These are phyloP conservation scores for Actenoides hombroni DNA, from an alignment of 2,113 vertebrate genomes.

Conservation along the genomic window DNA sequence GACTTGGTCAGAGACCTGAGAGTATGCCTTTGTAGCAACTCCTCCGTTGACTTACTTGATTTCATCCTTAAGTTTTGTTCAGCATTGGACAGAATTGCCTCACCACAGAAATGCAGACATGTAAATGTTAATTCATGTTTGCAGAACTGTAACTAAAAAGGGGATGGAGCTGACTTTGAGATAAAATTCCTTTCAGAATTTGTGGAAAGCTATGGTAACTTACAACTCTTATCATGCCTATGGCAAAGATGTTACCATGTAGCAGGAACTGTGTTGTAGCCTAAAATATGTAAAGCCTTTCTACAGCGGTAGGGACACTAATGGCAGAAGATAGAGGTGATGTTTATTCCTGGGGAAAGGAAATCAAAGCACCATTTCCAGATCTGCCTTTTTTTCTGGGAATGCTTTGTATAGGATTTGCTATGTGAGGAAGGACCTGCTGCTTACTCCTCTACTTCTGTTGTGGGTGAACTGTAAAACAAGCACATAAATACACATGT, in stretches of 20 bases:
- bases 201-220: background rate
- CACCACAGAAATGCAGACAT: background rate
- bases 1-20: background rate
- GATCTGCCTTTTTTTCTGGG: background rate
- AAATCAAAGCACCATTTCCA: background rate
- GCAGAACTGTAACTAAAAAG: background rate
- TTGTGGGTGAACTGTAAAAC: background rate
- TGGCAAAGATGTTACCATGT: background rate
- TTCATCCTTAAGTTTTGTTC: background rate
- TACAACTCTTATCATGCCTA: rapidly evolving
- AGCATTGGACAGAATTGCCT: background rate
- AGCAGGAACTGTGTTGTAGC: background rate
- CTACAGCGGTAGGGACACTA: background rate
- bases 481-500: background rate
- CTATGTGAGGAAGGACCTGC: background rate
- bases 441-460: background rate
- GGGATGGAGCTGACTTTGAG: background rate
- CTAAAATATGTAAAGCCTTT: background rate
- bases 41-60: background rate
- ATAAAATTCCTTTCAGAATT: background rate
- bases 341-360: background rate
- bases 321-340: background rate
- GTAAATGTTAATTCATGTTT: background rate
- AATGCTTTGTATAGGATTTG: background rate
- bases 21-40: background rate